Conservation (phyloP, 2,888 invertebrate species). For the Tetanocera ferruginea region DNA sequence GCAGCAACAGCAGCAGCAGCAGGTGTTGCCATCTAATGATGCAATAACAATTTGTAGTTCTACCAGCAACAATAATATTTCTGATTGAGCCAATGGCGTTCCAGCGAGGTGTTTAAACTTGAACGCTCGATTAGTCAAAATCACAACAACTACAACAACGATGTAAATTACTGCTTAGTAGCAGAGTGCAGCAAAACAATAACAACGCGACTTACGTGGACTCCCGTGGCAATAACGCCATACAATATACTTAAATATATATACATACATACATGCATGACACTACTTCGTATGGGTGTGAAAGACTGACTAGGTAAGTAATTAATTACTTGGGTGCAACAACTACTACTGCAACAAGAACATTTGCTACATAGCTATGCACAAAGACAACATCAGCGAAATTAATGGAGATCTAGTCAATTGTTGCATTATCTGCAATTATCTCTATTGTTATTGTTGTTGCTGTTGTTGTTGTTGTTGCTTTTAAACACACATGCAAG, state of each 20-base stretch:
- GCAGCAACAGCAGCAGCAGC: neutral
- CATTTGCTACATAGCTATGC: neutral
- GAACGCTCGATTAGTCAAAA: conserved; percentile 26
- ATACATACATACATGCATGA: neutral
- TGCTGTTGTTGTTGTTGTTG: neutral
- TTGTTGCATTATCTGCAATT: conserved; percentile 12
- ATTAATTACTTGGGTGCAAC: neutral
- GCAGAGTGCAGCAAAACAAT: neutral
- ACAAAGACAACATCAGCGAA: neutral
- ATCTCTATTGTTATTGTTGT: neutral
- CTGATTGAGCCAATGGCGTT: neutral
- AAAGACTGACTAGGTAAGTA: too few species aligned
- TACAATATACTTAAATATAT: neutral
- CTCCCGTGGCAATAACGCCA: neutral
- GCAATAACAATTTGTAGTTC: neutral
- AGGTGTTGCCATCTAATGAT: conserved; percentile 24
- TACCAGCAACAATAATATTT: neutral
- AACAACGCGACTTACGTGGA: neutral
- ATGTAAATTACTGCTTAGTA: neutral
- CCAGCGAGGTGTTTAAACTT: neutral
- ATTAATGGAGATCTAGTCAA: neutral
- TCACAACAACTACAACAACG: conserved; percentile 4
- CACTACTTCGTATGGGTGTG: too few species aligned
- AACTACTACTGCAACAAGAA: neutral
- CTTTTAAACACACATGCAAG: neutral